These are phyloP conservation scores for Danaus plexippus DNA, from an alignment of 1,140 invertebrate species.

Conservation along the genomic window DNA sequence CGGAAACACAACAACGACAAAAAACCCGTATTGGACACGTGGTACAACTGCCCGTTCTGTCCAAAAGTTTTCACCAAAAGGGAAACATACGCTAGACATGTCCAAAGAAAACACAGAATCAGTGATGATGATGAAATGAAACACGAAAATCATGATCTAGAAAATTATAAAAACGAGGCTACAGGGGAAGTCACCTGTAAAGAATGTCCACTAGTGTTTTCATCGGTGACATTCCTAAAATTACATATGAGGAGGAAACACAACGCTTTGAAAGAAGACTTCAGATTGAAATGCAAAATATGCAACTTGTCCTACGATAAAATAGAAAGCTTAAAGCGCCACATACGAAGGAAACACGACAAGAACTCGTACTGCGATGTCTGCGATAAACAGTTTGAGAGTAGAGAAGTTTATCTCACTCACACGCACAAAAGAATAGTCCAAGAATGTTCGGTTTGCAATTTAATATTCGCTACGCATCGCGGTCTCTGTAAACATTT, in stretches of 20 bases:
- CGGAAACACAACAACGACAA: slow-evolving; percentile 42
- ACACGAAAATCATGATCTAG: slow-evolving; percentile 18
- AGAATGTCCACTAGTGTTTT: slow-evolving; percentile 55
- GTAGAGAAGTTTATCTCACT: slow-evolving; percentile 44
- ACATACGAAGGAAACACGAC: slow-evolving; percentile 57
- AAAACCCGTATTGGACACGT: slow-evolving; percentile 36
- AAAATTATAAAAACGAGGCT: slow-evolving; percentile 35
- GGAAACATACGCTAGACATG: slow-evolving; percentile 56
- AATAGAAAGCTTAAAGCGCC: slow-evolving; percentile 58
- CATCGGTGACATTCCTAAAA: slow-evolving; percentile 50
- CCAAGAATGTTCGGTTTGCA: slow-evolving; percentile 52
- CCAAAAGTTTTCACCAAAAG: slow-evolving; percentile 53
- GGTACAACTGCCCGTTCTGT: slow-evolving; percentile 57
- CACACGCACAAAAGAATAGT: slow-evolving; percentile 51
- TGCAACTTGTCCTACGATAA: slow-evolving; percentile 61
- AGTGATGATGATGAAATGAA: slow-evolving; percentile 34
- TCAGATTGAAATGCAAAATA: slow-evolving; percentile 54
- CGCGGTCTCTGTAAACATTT: slow-evolving; percentile 56
- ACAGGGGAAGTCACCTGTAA: slow-evolving; percentile 55
- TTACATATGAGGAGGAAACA: slow-evolving; percentile 63
- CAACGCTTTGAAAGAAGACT: slow-evolving; percentile 54
- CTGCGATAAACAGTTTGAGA: slow-evolving; percentile 57
- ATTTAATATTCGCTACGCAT: slow-evolving; percentile 54
- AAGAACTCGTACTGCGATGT: slow-evolving; percentile 47
- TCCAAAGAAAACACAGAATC: slow-evolving; percentile 57